Percentiles rank a stretch among this genome's conserved stretches.
Conservation (phyloP, 2,888 invertebrate genomes). For the Melanchra persicariae region DNA sequence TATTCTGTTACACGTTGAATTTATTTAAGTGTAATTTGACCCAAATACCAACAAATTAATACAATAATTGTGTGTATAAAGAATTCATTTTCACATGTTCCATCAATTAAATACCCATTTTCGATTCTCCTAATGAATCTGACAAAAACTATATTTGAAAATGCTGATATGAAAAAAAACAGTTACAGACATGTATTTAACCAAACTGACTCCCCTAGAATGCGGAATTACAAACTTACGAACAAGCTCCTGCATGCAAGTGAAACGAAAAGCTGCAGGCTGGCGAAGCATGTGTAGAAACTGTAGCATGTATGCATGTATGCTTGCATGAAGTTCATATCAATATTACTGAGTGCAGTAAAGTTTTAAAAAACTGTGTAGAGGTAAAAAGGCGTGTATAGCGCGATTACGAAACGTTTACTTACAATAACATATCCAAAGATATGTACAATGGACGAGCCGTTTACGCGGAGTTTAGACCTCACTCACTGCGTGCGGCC, state of each 20-base stretch:
- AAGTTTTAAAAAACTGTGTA: too few relatives aligned
- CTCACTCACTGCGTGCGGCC: too few relatives aligned
- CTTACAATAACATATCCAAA: too few relatives aligned
- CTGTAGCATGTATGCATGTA: not conserved
- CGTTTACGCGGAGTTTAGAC: too few relatives aligned
- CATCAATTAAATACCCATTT: not conserved
- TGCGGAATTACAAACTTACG: too few relatives aligned
- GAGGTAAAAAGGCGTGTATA: not conserved
- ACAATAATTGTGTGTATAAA: not conserved
- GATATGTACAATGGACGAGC: too few relatives aligned
- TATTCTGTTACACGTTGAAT: too few relatives aligned
- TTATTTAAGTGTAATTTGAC: slow-evolving; percentile 11
- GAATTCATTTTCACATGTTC: not conserved
- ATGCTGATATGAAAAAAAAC: not conserved
- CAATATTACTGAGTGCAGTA: not conserved
- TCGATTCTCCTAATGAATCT: not conserved
- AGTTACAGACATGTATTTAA: too few relatives aligned
- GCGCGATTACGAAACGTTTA: not conserved
- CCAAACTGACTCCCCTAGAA: too few relatives aligned
- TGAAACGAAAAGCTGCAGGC: not conserved
- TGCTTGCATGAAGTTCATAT: not conserved
- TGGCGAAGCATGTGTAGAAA: not conserved
- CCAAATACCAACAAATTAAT: not conserved
- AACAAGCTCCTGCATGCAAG: too few relatives aligned
- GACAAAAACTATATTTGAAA: not conserved